These are phyloP conservation scores for Cerastis rubricosa DNA, from an alignment of 2,888 invertebrate genomes.

Conservation along the genomic window DNA sequence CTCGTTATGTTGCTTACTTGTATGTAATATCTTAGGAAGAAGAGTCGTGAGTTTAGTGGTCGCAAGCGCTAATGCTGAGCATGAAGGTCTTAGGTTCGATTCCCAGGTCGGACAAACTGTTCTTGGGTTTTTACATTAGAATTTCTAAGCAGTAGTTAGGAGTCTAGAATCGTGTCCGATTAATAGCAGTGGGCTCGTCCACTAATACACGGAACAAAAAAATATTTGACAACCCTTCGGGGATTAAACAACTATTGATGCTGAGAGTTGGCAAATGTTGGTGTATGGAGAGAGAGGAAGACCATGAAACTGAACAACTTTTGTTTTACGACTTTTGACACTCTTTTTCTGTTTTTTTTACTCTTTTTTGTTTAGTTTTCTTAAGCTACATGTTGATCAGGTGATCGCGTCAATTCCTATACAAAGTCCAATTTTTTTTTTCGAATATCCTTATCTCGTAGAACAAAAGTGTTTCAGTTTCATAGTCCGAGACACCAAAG, in stretches of 20 bases:
- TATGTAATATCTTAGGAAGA: background rate
- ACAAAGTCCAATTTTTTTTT: background rate
- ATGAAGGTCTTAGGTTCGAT: background rate
- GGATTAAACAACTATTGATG: too few relatives aligned
- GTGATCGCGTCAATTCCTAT: background rate
- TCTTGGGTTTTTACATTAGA: background rate
- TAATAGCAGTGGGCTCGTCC: too few relatives aligned
- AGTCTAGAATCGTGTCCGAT: background rate
- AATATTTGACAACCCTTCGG: too few relatives aligned
- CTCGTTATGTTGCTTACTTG: constrained; percentile 13
- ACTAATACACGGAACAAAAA: too few relatives aligned
- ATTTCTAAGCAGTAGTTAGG: background rate
- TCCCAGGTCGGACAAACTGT: background rate
- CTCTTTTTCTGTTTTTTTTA: too few relatives aligned
- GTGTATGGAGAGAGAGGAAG: too few relatives aligned
- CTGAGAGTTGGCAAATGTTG: too few relatives aligned
- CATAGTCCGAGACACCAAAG: background rate
- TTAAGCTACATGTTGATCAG: too few relatives aligned
- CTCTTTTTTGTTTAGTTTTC: too few relatives aligned
- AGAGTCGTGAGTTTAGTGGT: background rate
- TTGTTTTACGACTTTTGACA: too few relatives aligned
- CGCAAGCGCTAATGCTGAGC: background rate
- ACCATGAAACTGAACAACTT: too few relatives aligned
- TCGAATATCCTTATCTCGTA: background rate
- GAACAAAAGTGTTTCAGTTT: background rate